Percentiles rank a stretch among this genome's conserved stretches.
phyloP scores from a whole-genome alignment of 2,797 vertebrate species.

The Ctenopoma multispine region DNA sequence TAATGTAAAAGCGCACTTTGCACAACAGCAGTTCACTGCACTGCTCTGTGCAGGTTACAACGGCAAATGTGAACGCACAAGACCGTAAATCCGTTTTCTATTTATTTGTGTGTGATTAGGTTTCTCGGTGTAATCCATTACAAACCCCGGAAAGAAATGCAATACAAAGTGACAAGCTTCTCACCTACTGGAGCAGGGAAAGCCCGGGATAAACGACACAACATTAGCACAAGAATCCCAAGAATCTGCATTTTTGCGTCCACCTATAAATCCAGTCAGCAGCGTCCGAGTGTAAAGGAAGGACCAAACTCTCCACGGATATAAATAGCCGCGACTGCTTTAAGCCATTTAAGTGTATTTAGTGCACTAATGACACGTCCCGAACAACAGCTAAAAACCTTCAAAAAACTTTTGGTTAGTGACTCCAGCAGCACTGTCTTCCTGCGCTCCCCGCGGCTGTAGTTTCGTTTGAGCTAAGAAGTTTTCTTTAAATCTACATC shows the following conservation, averaged over 20 bases:
- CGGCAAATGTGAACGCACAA: not conserved
- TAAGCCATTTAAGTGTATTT: conserved; percentile 36
- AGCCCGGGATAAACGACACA: not conserved
- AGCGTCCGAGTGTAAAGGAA: not conserved
- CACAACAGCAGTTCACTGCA: no score
- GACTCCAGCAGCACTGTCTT: not conserved
- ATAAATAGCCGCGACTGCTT: conserved; percentile 20
- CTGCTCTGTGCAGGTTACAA: no score
- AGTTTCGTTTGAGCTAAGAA: no score
- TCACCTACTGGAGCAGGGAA: conserved; percentile 66
- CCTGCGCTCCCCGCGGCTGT: not conserved
- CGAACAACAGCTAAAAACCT: no score
- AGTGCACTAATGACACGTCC: not conserved
- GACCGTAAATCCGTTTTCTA: not conserved
- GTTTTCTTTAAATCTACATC: not conserved
- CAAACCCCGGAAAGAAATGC: not conserved
- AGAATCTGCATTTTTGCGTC: conserved; percentile 36
- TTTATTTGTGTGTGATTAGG: not conserved
- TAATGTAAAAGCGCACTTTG: no score
- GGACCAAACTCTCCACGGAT: not conserved
- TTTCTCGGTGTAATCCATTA: no score
- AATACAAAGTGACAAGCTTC: not conserved
- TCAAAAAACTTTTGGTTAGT: no score
- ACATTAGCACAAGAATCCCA: conserved; percentile 30
- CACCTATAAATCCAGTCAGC: not conserved